Base-by-base conservation (phyloP, 2,888 invertebrate genomes). In the Rotaria socialis region DNA sequence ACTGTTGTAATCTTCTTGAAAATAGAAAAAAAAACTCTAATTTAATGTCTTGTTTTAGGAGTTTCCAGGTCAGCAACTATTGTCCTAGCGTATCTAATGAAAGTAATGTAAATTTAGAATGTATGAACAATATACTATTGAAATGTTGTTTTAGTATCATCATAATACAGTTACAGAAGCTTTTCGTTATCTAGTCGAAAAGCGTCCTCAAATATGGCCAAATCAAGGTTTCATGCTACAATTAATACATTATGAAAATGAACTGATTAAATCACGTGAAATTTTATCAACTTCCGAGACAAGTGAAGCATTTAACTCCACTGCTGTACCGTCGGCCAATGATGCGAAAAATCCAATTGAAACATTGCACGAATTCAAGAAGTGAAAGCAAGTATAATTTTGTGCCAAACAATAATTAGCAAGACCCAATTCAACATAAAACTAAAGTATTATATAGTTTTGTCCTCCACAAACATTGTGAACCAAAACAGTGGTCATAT, bases 11-110 rank as follows among this genome's bases (percentile, higher is more conserved):
- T 47, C 47, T 47, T 47, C 47, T 47, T 47, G 8, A 8, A 47
- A 5, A 47, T 47, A 47, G 8, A 19, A 55, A 4, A 16, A 55
- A 22, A 55, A 19, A 4, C 19, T 7, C 55, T 16, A 16, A 27
- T 1, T n/a, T 8, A 58, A n/a, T 27, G 11, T 58, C n/a, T 11
- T n/a, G 5, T n/a, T 58, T 27, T 58, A 58, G 58, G 58, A 2
- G n/a, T 58, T n/a, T 58, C 58, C 8, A n/a, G 58, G n/a, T 58
- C n/a, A 58, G 58, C 58, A 58, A 58, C 58, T n/a, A 58, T 58
- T 11, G 58, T 27, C 24, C 7, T 58, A 11, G 58, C 58, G 24
- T 58, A 58, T 58, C 16, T 58, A 58, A 58, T 58, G n/a, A 58
- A 58, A 27, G 58, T 58, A 58, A n/a, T 58, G 22, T 22, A 24